Base-by-base conservation (phyloP, 1,140 invertebrate species). In the Linepithema humile region DNA sequence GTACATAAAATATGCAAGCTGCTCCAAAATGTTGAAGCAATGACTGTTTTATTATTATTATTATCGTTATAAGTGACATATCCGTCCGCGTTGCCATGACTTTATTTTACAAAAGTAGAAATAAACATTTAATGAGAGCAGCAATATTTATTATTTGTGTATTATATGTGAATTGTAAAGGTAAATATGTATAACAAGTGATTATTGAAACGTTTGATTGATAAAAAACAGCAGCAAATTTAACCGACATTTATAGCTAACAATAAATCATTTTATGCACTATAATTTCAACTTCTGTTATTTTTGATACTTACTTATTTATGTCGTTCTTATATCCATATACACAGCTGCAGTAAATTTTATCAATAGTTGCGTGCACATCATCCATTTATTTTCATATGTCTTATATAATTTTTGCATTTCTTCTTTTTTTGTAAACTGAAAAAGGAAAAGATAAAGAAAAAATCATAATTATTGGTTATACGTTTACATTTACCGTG, bases 111-210 rank as follows among this genome's bases (percentile, higher is more conserved):
- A 82, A 48, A 50, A 65, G n/a, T 45, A 83, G 35, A 83, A 77
- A 72, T 55, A 29, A 62, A 40, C 7, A 6, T 9, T 62, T 60
- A 73, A 83, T 53, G 50, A 84, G 12, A 62, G 7, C 29, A 69
- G 73, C 43, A 65, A 53, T 88, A 88, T 88, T 88, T 88, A 88
- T 88, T 88, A 53, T 40, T 40, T 29, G 3, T 67, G 48, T 69
- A 69, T 29, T 29, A 55, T 70, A 57, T 32, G 53, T 10, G 26
- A 10, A 64, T 40, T 15, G 26, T 59, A 23, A 50, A 43, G 48
- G 26, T 69, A 23, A 45, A 23, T 20, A 38, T 72, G 35, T 72
- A 69, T 69, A 48, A 64, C 40, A 1, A 45, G 9, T 10, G 17
- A 69, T 48, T 48, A 48, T 69, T 48, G 26, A 69, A 69, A 67